These are phyloP conservation scores for Cremastinae sp. DNA, from an alignment of 2,888 invertebrate genomes.

Conservation along the genomic window DNA sequence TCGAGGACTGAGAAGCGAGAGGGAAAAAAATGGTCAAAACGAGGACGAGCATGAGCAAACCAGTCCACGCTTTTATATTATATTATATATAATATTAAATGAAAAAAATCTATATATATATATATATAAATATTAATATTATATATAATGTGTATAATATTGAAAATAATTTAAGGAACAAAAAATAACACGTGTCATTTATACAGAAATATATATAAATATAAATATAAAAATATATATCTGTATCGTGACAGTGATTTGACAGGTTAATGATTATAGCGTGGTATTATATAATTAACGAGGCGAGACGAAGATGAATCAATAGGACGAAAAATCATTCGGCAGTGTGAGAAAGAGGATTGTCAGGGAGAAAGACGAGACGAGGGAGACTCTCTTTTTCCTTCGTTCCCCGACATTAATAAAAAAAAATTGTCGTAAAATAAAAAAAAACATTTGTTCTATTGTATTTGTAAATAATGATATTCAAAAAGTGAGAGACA, in stretches of 20 bases:
- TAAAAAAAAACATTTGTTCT: conserved; percentile 78
- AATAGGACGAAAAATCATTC: conserved; percentile 25
- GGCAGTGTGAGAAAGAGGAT: conserved; percentile 7
- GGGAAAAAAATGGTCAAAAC: conserved; percentile 57
- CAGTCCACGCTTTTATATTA: conserved; percentile 77
- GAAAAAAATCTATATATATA: conserved; percentile 72
- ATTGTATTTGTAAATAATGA: conserved; percentile 80
- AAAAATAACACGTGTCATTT: conserved; percentile 38
- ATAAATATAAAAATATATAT: conserved; percentile 19
- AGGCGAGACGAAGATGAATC: conserved; percentile 15
- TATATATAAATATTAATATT: conserved; percentile 68
- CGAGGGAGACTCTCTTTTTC: too few species aligned
- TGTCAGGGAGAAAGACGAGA: conserved; percentile 60
- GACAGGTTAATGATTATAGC: conserved; percentile 23
- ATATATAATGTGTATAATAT: conserved; percentile 66
- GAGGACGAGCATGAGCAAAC: conserved; percentile 61
- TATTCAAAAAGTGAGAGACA: conserved; percentile 69
- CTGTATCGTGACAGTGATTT: conserved; percentile 20
- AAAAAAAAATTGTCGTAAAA: conserved; percentile 67
- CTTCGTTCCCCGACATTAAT: conserved; percentile 33
- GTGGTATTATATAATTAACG: neutral
- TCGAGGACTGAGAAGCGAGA: conserved; percentile 26
- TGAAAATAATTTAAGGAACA: conserved; percentile 30
- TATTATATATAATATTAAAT: conserved; percentile 71
- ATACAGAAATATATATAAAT: conserved; percentile 26